Base-by-base conservation (phyloP, 2,888 invertebrate species). In the Drosophila pegasa region DNA sequence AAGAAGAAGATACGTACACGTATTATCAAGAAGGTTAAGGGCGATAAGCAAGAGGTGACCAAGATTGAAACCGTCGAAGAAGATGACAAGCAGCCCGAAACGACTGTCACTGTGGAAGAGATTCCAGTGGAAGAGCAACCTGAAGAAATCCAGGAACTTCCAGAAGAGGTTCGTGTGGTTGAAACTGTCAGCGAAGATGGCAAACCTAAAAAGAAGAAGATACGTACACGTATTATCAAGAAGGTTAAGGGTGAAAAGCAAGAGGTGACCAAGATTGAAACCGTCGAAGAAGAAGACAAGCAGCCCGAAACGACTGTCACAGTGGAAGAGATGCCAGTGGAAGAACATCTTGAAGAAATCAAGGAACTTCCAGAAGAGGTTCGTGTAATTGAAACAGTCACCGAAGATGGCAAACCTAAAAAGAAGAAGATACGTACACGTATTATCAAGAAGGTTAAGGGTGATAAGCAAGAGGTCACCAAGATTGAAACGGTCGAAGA, bases 401-500 rank as follows among this genome's bases (percentile, higher is more conserved):
- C 48, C 1, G 48, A 33, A 5, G 48, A 48, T 10, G 48, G 48
- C 2, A 48, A 33, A 33, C 22, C 33, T 2, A 48, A 48, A 4
- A 48, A 48, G 48, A 48, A 48, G 22, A 48, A 48, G 48, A 48
- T 48, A 9, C 48, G 48, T 2, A 48, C 48, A 9, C 48, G 48
- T 48, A 9, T 48, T 10, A 48, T 48, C 33, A 48, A 48, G 9
- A 48, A 48, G 33, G 48, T 48, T 6, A 48, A 48, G 48, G 48
- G 48, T 5, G 48, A 48, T 20, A 48, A 48, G 1, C 33, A 48
- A 48, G 48, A 48, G 2, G 48, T 48, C 20, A 48, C 48, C 20
- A 48, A 48, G 33, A 56, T 56, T n/a, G 61, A 62, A 48, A 62
- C 61, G 6, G 47, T 56, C 10, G 48, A 48, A n/a, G 48, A 48